A percentile compares a stretch with the other conserved stretches of the same genome.
Conservation (phyloP, 2,113 vertebrate genomes). For the Barbus barbus region DNA sequence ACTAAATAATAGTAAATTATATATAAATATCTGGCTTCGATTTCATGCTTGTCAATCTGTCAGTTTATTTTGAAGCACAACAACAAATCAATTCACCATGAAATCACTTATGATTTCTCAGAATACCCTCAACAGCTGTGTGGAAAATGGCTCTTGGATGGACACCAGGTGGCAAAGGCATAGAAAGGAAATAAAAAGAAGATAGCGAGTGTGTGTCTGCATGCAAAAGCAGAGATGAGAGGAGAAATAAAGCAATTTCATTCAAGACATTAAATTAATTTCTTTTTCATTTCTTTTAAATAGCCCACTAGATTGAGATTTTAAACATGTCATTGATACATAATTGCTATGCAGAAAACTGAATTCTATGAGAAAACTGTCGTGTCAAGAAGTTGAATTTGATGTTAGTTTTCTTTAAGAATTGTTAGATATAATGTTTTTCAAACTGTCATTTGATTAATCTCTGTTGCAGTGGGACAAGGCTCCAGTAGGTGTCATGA, state of each 20-base stretch:
- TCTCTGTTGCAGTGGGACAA: not conserved
- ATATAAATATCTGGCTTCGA: constrained; percentile 25
- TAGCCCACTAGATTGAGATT: not conserved
- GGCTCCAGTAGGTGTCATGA: constrained; percentile 41
- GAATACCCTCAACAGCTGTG: constrained; percentile 49
- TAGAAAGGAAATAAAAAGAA: constrained; percentile 42
- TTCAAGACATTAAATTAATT: not conserved
- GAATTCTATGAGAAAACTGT: not conserved
- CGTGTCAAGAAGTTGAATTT: not conserved
- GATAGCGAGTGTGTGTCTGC: constrained; percentile 17
- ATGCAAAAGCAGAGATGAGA: constrained; percentile 7
- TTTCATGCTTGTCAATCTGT: constrained; percentile 35
- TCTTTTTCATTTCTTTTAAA: constrained; percentile 8
- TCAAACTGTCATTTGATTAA: not conserved
- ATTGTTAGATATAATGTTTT: not conserved
- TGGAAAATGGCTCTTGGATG: constrained; percentile 46
- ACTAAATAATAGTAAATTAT: not conserved
- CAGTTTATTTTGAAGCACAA: constrained; percentile 36
- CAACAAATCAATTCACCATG: constrained; percentile 43
- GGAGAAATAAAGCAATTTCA: not conserved
- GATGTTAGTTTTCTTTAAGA: not conserved
- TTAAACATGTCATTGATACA: not conserved
- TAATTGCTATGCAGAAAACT: not conserved
- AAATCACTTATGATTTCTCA: constrained; percentile 48
- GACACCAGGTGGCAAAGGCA: constrained; percentile 51